Base-by-base conservation (phyloP, 2,888 invertebrate species). In the Hermaeophaga mercurialis region DNA sequence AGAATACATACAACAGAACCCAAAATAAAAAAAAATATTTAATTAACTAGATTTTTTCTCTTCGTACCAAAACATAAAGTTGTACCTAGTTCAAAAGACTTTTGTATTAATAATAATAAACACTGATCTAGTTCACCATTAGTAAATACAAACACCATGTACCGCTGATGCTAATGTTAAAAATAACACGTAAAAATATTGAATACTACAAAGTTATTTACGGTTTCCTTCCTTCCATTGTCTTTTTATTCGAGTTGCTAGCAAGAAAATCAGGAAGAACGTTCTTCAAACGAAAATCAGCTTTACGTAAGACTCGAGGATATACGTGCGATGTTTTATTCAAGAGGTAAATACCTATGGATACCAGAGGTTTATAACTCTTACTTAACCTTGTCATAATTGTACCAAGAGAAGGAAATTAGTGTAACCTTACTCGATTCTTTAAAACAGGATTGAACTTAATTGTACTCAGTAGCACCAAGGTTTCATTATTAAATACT, bases 151-250 rank as follows among this genome's bases (percentile, higher is more conserved):
- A n/a, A n/a, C n/a, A n/a, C n/a, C n/a, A n/a, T n/a, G n/a, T n/a
- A n/a, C n/a, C n/a, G n/a, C n/a, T n/a, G n/a, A n/a, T n/a, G n/a
- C n/a, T n/a, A n/a, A n/a, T n/a, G n/a, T n/a, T n/a, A n/a, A n/a
- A n/a, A n/a, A n/a, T n/a, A n/a, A n/a, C n/a, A n/a, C n/a, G n/a
- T n/a, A n/a, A n/a, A n/a, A n/a, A n/a, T n/a, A n/a, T n/a, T n/a
- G n/a, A n/a, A n/a, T n/a, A n/a, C n/a, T n/a, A n/a, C n/a, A n/a
- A n/a, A n/a, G n/a, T 31, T 17, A 47, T 28, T 47, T 34, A 46
- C 24, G 47, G n/a, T 47, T 47, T 47, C 47, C 47, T 47, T 47
- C 47, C 47, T 47, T 33, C 24, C 33, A 47, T 47, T 47, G 47
- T 47, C 47, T 47, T 22, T 36, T 36, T 19, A 11, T 36, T 22